Conservation (phyloP, 1,140 invertebrate genomes). For the Eupeodes corollae region DNA sequence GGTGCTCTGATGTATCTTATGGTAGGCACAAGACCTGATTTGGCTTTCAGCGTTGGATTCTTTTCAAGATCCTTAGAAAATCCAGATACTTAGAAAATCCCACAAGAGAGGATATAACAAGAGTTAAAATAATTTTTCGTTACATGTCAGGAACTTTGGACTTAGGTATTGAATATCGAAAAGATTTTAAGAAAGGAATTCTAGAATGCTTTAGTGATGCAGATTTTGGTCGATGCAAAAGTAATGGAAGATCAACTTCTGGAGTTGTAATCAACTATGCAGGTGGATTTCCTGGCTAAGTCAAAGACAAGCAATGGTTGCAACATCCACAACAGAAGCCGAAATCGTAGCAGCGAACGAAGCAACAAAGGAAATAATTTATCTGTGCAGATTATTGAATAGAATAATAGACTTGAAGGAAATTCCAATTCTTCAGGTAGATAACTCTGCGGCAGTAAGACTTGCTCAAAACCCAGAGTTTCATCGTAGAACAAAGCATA, state of each 20-base stretch:
- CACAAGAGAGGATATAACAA: constrained; percentile 18
- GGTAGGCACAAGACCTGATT: constrained; percentile 34
- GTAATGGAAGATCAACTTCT: constrained; percentile 25
- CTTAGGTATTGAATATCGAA: constrained; percentile 19
- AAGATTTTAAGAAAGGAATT: constrained; percentile 2
- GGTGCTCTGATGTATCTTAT: constrained; percentile 32
- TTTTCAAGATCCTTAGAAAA: constrained; percentile 33
- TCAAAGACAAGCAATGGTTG: constrained; percentile 25
- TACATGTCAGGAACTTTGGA: constrained; percentile 25
- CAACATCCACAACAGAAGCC: constrained; percentile 37
- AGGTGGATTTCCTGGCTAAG: constrained; percentile 30
- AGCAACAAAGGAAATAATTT: constrained; percentile 33
- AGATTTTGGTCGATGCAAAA: constrained; percentile 26
- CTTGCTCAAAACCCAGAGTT: constrained; percentile 24
- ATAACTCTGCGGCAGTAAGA: constrained; percentile 11
- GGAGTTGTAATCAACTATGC: constrained; percentile 22
- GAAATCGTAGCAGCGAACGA: constrained; percentile 38
- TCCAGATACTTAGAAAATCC: constrained; percentile 32
- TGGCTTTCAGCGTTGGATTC: constrained; percentile 28
- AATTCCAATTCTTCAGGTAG: constrained; percentile 12
- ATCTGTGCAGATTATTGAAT: constrained; percentile 16
- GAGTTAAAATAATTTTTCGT: constrained; percentile 27
- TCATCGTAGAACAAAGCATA: constrained; percentile 37
- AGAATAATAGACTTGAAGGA: not conserved
- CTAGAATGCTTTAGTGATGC: constrained; percentile 30